Percentiles rank a stretch among this genome's conserved stretches.
Conservation (phyloP, 2,113 vertebrate species). For the Azemiops feae region DNA sequence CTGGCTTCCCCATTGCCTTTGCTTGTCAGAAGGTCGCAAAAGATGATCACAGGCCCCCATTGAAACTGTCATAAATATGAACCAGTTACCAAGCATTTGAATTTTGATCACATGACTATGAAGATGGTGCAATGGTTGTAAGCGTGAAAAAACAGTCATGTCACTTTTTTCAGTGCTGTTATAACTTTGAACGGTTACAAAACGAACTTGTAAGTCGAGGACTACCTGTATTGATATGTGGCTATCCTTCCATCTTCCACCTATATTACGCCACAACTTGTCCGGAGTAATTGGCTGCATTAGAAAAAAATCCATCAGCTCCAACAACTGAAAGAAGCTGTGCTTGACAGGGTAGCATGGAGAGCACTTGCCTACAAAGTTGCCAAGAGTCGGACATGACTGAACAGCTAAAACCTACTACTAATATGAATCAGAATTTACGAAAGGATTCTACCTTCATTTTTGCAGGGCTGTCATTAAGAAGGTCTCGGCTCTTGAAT, state of each 20-base stretch:
- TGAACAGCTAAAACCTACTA: not conserved
- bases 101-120: not conserved
- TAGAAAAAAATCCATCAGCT: not conserved
- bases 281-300: too few relatives aligned
- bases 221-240: not conserved
- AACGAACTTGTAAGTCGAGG: not conserved
- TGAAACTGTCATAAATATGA: not conserved
- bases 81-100: not conserved
- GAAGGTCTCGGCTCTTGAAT: conserved; percentile 88
- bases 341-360: not conserved
- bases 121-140: not conserved
- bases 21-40: not conserved
- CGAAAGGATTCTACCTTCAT: not conserved
- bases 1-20: not conserved
- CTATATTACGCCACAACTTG: not conserved
- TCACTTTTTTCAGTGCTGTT: not conserved
- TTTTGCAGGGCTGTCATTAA: conserved; percentile 83
- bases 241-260: not conserved
- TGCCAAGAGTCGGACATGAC: not conserved
- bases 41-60: not conserved
- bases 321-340: not conserved
- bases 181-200: not conserved
- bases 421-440: not conserved
- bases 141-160: not conserved
- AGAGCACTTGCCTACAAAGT: not conserved